Percentiles rank a stretch among this genome's conserved stretches.
These are phyloP conservation scores for Cylloceria caligata DNA, from an alignment of 2,888 invertebrate species.

Conservation along the genomic window DNA sequence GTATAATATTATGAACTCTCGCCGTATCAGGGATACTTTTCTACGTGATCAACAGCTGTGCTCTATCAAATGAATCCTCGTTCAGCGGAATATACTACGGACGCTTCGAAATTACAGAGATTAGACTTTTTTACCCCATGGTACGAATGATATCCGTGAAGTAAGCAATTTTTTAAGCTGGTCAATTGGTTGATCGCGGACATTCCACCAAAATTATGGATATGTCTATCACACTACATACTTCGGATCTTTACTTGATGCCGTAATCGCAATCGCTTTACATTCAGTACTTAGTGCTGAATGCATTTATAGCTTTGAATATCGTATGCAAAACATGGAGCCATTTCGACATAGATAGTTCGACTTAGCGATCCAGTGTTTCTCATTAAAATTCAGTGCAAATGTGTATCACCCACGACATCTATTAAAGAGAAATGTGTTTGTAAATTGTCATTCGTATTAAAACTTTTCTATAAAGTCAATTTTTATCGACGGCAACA, in stretches of 20 bases:
- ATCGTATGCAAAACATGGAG: conserved; percentile 78
- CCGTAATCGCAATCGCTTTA: conserved; percentile 50
- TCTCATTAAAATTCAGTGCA: conserved; percentile 66
- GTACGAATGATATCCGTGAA: too few relatives aligned
- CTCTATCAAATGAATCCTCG: too few relatives aligned
- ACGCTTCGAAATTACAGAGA: too few relatives aligned
- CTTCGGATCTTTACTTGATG: not conserved
- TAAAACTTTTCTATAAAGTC: not conserved
- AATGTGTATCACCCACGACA: conserved; percentile 54
- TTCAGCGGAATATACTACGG: too few relatives aligned
- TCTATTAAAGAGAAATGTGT: conserved; percentile 22
- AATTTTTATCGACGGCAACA: not conserved
- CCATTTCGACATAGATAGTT: conserved; percentile 38
- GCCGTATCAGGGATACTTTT: too few relatives aligned
- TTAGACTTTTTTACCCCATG: too few relatives aligned
- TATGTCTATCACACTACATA: not conserved
- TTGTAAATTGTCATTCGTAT: too few relatives aligned
- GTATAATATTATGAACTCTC: too few relatives aligned
- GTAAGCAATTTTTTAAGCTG: not conserved
- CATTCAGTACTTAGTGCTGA: conserved; percentile 66
- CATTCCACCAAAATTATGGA: not conserved
- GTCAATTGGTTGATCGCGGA: not conserved
- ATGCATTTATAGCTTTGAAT: conserved; percentile 75
- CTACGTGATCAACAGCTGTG: too few relatives aligned
- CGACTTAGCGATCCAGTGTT: conserved; percentile 51